Evolutionary conservation across 1,140 invertebrate species (phyloP).

Genomic region (Bombus balteatus): DNA sequence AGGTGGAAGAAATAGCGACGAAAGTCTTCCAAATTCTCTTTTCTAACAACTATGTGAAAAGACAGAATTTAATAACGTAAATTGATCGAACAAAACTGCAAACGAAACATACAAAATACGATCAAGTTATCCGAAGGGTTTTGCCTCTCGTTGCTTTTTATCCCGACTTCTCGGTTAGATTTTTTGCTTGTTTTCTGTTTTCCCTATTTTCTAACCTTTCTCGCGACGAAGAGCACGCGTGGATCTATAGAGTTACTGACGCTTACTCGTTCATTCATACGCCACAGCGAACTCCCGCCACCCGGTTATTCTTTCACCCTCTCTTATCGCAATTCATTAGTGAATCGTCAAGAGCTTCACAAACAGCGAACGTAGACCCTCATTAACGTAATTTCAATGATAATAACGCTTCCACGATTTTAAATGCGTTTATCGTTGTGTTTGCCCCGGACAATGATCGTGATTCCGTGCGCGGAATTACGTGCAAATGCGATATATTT

Average conservation of each 20-base stretch:
- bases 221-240: neutral
- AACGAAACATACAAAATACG: neutral
- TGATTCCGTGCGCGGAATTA: neutral
- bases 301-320: neutral
- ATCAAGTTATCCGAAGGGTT: neutral
- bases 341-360: slow-evolving; percentile 51
- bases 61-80: neutral
- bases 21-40: neutral
- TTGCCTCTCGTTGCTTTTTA: neutral
- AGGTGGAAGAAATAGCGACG: too few relatives aligned
- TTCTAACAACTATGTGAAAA: neutral
- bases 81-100: neutral
- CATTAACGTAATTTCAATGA: slow-evolving; percentile 64
- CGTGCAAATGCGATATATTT: neutral
- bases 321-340: slow-evolving; percentile 57
- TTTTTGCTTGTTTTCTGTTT: neutral
- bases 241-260: slow-evolving; percentile 42
- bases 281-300: neutral
- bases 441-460: slow-evolving; percentile 48
- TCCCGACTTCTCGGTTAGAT: neutral
- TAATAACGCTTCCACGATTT: slow-evolving; percentile 56
- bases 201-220: neutral
- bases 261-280: slow-evolving; percentile 26
- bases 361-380: slow-evolving; percentile 47
- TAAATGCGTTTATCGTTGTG: slow-evolving; percentile 44